Conservation (phyloP, 2,113 vertebrate species). For the Ptychochromis oligacanthus region DNA sequence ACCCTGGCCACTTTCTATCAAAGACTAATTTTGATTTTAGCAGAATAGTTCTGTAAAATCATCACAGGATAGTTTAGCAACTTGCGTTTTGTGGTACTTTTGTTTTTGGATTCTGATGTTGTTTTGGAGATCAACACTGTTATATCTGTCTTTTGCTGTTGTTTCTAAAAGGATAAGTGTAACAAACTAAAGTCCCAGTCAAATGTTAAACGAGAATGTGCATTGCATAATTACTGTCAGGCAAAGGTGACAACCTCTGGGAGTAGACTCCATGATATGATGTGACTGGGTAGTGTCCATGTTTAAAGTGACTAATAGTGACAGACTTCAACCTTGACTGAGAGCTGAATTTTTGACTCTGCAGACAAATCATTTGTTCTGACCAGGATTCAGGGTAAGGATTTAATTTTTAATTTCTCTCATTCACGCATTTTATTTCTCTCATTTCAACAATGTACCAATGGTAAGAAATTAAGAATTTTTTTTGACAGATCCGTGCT, state of each 20-base stretch:
- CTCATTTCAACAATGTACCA: background rate
- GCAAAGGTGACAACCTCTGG: background rate
- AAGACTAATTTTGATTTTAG: too few species aligned
- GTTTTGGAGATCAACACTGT: too few species aligned
- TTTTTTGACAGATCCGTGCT: background rate
- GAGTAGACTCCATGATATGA: background rate
- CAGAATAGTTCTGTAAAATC: too few species aligned
- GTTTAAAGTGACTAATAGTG: background rate
- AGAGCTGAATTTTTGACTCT: background rate
- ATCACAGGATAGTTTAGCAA: too few species aligned
- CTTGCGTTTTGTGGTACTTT: too few species aligned
- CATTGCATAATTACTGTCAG: accelerated
- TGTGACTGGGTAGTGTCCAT: background rate
- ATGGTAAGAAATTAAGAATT: background rate
- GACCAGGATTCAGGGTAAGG: background rate
- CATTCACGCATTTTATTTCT: too few species aligned
- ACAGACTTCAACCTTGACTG: background rate
- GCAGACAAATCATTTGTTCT: background rate
- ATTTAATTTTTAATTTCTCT: background rate
- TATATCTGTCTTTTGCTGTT: too few species aligned
- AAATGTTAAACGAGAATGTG: accelerated
- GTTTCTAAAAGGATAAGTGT: too few species aligned
- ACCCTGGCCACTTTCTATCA: too few species aligned
- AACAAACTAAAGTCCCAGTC: background rate
- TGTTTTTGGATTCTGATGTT: too few species aligned